Evolutionary conservation across 2,888 invertebrate species (phyloP), one percentile per base, ranked within the genome.

Genomic region (Sarcophaga rosellei): DNA sequence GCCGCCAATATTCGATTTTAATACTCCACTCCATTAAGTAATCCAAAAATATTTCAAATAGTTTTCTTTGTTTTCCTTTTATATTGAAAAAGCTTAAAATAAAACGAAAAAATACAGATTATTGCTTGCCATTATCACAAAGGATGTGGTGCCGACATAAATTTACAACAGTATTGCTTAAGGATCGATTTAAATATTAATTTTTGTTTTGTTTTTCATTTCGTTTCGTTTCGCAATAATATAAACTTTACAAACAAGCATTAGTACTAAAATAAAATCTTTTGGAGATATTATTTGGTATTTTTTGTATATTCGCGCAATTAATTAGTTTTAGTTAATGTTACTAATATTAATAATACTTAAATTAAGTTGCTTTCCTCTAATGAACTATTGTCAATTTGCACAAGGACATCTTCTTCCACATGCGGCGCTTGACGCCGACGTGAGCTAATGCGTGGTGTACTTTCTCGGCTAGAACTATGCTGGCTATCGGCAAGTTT

Each of bases 391-490:
- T 75, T 88, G 62, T 88, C 88, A 62, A 89, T 47, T 57, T 86
- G 81, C 8, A 88, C 87, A 17, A 88, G 88, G 44, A 84, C 57
- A 35, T 84, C 88, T 53, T 88, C 88, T 45, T 85, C 81, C 12
- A 87, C 73, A 75, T 82, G 75, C 0, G 81, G 35, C 21, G 75
- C 23, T 63, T 44, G 57, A 15, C 20, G 57, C 25, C 73, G 23
- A 57, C 11, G 79, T 15, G 35, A 61, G 20, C 44, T 81, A 5
- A 47, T 25, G 0, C 53, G 77, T 25, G 78, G 63, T 10, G 84
- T 79, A 62, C 23, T 85, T n/a, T 76, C 76, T 44, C 79, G 15
- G 57, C 77, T 85, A 4, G 83, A 68, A 75, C 77, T 83, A 8
- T 80, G 70, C 20, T 78, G 76, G 66, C 62, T 84, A 70, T 85